Evolutionary conservation across 2,113 vertebrate species (phyloP).

Genomic region (Catharus fuscescens): DNA sequence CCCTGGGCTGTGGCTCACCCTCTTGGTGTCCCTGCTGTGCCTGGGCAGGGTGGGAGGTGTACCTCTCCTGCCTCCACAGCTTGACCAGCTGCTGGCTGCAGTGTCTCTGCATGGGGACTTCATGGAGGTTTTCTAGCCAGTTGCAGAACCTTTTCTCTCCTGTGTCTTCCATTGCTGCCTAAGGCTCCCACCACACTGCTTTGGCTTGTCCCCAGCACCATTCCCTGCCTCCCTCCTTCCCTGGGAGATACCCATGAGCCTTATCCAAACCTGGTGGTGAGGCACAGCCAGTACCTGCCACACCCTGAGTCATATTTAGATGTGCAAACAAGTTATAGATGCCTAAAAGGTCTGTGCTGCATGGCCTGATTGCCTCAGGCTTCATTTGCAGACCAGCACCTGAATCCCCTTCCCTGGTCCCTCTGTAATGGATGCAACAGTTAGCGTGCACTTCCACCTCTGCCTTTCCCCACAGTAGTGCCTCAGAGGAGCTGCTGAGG

Average conservation of each 20-base stretch:
- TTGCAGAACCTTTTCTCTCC: neutral
- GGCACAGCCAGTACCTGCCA: neutral
- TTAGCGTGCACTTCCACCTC: neutral
- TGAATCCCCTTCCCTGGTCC: neutral
- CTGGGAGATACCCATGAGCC: accelerated
- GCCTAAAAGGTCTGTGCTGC: accelerated
- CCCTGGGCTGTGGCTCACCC: neutral
- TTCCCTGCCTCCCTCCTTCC: neutral
- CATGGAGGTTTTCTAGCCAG: neutral
- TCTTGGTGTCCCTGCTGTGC: neutral
- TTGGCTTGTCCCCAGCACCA: accelerated
- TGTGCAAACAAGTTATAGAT: neutral
- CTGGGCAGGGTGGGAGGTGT: neutral
- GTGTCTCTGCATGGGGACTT: neutral
- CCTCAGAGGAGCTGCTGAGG: neutral
- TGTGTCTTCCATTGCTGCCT: accelerated
- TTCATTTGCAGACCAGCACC: neutral
- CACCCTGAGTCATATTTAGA: accelerated
- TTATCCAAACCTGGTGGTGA: neutral
- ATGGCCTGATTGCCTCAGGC: neutral
- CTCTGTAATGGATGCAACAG: accelerated
- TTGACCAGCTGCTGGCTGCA: neutral
- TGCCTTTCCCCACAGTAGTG: neutral
- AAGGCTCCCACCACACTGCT: neutral
- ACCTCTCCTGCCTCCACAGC: neutral